These are phyloP conservation scores for Plebejus melissa DNA, from an alignment of 2,888 invertebrate species.

Conservation along the genomic window DNA sequence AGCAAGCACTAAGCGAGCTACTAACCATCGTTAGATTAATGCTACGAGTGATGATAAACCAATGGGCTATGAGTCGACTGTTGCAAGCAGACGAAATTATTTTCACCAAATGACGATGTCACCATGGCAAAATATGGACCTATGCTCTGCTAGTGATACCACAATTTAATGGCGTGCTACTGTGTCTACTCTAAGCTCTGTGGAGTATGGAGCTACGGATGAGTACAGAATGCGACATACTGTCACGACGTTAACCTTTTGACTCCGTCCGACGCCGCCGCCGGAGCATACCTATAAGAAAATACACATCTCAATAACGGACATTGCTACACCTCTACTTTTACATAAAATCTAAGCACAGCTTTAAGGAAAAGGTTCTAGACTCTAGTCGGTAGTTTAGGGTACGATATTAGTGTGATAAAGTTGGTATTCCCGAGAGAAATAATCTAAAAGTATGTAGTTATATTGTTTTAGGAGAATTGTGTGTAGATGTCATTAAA, in stretches of 20 bases:
- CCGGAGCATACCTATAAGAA: constrained; percentile 53
- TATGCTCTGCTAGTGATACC: not conserved
- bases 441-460: not conserved
- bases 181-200: not conserved
- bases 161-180: not conserved
- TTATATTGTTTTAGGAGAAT: not conserved
- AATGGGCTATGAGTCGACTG: not conserved
- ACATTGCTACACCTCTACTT: not conserved
- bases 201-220: not conserved
- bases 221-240: constrained; percentile 32
- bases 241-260: constrained; percentile 47
- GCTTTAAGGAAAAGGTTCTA: not conserved
- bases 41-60: not conserved
- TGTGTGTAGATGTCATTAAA: no score
- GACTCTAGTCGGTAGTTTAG: not conserved
- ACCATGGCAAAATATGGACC: not conserved
- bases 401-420: not conserved
- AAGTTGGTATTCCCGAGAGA: not conserved
- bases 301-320: constrained; percentile 34
- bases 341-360: not conserved
- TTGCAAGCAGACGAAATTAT: not conserved
- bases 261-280: constrained; percentile 39
- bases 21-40: not conserved
- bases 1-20: not conserved
- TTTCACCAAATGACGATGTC: not conserved